Conservation (phyloP, 2,888 invertebrate genomes). For the Leptinotarsa rubiginosa region DNA sequence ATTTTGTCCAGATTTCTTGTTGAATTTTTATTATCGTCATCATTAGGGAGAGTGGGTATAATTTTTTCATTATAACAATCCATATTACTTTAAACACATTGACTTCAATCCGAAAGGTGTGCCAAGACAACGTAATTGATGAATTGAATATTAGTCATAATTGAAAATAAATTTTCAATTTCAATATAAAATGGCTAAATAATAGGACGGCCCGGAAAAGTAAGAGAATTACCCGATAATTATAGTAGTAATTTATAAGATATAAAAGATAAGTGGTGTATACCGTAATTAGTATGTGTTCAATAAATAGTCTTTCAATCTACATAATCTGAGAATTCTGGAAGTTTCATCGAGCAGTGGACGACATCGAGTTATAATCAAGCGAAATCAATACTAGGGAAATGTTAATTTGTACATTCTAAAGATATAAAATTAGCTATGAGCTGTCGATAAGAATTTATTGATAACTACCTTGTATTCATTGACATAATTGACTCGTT, state of each 20-base stretch:
- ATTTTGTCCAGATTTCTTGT: background rate
- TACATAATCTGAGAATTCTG: slow-evolving; percentile 32
- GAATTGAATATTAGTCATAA: slow-evolving; percentile 20
- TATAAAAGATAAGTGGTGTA: slow-evolving; percentile 38
- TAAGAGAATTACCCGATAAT: slow-evolving; percentile 38
- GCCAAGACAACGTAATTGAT: slow-evolving; percentile 11
- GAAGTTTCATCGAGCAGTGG: slow-evolving; percentile 12
- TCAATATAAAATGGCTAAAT: slow-evolving; percentile 21
- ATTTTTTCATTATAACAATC: background rate
- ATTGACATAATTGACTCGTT: slow-evolving; percentile 7
- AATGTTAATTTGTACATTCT: slow-evolving; percentile 15
- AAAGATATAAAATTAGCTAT: slow-evolving; percentile 16
- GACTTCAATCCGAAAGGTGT: slow-evolving; percentile 18
- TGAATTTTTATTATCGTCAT: background rate
- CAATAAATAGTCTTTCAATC: slow-evolving; percentile 41
- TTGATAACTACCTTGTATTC: background rate
- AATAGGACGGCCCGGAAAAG: slow-evolving; percentile 28
- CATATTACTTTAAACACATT: background rate
- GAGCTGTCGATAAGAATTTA: slow-evolving; percentile 16
- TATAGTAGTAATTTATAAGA: slow-evolving; percentile 44
- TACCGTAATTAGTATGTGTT: slow-evolving; percentile 40
- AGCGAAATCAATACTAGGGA: slow-evolving; percentile 7
- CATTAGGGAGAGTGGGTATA: slow-evolving; percentile 1
- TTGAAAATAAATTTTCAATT: slow-evolving; percentile 25
- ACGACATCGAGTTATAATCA: background rate